Evolutionary conservation across 1,140 invertebrate genomes (phyloP).

Genomic region (Bombus balteatus): DNA sequence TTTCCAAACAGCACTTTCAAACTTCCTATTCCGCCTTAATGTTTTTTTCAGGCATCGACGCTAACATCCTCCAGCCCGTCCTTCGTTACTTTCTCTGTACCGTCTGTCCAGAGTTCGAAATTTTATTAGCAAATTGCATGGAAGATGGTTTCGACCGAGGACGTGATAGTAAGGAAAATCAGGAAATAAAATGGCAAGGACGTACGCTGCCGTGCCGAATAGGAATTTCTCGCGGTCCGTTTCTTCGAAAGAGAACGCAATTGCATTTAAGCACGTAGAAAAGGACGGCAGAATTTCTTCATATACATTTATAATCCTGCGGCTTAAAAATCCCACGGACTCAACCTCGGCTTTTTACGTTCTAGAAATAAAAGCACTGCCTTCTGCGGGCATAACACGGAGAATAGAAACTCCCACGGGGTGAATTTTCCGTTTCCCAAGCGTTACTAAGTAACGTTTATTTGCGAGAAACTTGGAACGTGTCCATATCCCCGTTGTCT

Average conservation of each 20-base stretch:
- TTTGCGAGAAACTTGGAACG: conserved; percentile 49
- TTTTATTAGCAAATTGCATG: conserved; percentile 3
- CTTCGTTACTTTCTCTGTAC: background rate
- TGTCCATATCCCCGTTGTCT: conserved; percentile 28
- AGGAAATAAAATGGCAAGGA: background rate
- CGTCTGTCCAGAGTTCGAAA: background rate
- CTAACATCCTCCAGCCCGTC: background rate
- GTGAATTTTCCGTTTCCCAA: conserved; percentile 5
- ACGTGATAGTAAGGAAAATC: background rate
- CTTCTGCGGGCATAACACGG: background rate
- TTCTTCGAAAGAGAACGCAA: background rate
- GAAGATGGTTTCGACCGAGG: background rate
- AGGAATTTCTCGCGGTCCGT: background rate
- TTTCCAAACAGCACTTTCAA: conserved; percentile 3
- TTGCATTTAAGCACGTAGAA: background rate
- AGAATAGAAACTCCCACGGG: conserved; percentile 27
- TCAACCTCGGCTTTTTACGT: conserved; percentile 23
- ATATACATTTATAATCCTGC: conserved; percentile 33
- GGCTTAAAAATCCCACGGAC: conserved; percentile 32
- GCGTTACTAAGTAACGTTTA: conserved; percentile 44
- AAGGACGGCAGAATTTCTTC: conserved; percentile 18
- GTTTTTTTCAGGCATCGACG: conserved; percentile 20
- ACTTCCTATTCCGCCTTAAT: background rate
- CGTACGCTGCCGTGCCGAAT: background rate
- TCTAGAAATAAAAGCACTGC: conserved; percentile 17